Conservation (phyloP, 2,113 vertebrate species). For the Zeus faber region DNA sequence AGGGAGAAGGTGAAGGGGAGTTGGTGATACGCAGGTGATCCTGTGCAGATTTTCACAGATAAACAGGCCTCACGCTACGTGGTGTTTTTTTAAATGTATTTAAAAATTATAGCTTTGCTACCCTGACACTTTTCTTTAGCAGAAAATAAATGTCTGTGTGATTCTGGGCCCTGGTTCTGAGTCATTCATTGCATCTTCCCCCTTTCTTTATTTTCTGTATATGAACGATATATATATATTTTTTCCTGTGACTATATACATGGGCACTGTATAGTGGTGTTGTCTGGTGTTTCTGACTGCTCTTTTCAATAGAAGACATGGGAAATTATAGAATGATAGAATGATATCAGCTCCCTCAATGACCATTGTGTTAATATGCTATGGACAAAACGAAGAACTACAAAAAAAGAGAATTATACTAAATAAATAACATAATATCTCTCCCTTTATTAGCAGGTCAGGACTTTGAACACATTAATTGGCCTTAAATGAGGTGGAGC, state of each 20-base stretch:
- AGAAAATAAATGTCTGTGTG: constrained; percentile 16
- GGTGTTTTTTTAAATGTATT: no score
- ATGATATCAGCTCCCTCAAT: no score
- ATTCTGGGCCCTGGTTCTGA: neutral
- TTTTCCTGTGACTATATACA: constrained; percentile 2
- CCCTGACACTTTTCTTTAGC: constrained; percentile 23
- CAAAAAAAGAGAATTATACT: no score
- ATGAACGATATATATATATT: neutral
- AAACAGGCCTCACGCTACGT: constrained; percentile 53
- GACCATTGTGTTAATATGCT: no score
- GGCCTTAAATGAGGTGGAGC: no score
- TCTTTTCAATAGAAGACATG: no score
- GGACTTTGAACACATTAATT: no score
- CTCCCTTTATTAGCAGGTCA: no score
- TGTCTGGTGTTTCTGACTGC: constrained; percentile 43
- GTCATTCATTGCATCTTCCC: neutral
- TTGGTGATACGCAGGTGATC: constrained; percentile 48
- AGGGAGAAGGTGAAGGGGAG: constrained; percentile 28
- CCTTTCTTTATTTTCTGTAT: neutral
- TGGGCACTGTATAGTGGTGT: constrained; percentile 1
- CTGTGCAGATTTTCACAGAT: constrained; percentile 33
- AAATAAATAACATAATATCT: no score
- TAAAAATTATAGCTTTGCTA: constrained; percentile 26
- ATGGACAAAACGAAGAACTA: no score
- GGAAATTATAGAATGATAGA: no score